Conservation (phyloP, 2,113 vertebrate genomes). For the Lampris megalopsis region DNA sequence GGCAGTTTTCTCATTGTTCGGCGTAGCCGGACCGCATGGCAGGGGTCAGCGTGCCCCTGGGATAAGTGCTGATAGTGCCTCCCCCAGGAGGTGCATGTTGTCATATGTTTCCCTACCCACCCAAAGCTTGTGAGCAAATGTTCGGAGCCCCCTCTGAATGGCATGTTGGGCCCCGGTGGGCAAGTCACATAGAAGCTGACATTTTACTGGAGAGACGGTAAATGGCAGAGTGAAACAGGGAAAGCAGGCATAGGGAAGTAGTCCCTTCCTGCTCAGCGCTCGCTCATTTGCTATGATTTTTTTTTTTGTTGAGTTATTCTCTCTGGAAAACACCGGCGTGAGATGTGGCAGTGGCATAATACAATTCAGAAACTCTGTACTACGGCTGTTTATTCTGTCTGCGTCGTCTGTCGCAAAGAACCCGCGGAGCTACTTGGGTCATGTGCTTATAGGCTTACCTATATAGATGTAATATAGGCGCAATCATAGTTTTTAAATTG, state of each 20-base stretch:
- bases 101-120: constrained; percentile 73
- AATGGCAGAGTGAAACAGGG: constrained; percentile 64
- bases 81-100: constrained; percentile 57
- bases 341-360: constrained; percentile 15
- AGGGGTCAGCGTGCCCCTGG: constrained; percentile 22
- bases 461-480: too few relatives aligned
- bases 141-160: constrained; percentile 69
- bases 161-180: constrained; percentile 62
- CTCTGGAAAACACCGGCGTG: constrained; percentile 25
- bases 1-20: constrained; percentile 40
- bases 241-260: constrained; percentile 37
- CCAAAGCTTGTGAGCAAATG: constrained; percentile 76
- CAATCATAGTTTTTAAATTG: not conserved
- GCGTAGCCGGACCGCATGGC: constrained; percentile 28
- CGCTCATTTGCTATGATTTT: constrained; percentile 39
- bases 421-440: too few relatives aligned
- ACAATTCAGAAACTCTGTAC: not conserved
- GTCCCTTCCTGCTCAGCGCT: constrained; percentile 34
- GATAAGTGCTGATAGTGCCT: constrained; percentile 61
- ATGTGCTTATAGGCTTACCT: too few relatives aligned
- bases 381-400: too few relatives aligned
- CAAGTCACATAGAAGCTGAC: constrained; percentile 67
- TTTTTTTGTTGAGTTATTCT: constrained; percentile 17
- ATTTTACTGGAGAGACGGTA: constrained; percentile 68
- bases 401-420: too few relatives aligned